Conservation (phyloP, 2,888 invertebrate genomes). For the Lepidocyrtoides sp. region DNA sequence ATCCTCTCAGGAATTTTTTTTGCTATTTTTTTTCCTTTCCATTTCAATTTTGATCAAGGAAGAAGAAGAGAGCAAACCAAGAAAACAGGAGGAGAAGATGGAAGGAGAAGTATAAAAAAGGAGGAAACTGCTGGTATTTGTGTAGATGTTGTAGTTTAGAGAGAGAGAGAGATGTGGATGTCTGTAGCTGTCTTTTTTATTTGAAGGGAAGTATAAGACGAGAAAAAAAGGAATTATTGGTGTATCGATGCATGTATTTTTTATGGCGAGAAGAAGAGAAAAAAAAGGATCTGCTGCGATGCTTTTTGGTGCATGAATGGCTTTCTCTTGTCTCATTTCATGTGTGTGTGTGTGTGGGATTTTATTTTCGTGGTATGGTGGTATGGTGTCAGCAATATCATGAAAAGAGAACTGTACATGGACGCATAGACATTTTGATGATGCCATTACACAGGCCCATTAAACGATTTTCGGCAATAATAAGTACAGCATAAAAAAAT, state of each 20-base stretch:
- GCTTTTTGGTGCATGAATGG: background rate
- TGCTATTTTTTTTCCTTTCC: conserved; percentile 30
- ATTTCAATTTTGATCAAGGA: conserved; percentile 67
- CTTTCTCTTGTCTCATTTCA: too few species aligned
- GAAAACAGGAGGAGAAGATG: conserved; percentile 1
- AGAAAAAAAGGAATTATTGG: conserved; percentile 7
- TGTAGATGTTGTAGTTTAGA: too few species aligned
- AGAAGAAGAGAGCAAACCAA: conserved; percentile 10
- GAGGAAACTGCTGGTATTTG: background rate
- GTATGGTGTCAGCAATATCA: conserved; percentile 26
- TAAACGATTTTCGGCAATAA: conserved; percentile 39
- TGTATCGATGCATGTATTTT: background rate
- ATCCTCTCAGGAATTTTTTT: conserved; percentile 43
- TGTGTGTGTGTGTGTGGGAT: too few species aligned
- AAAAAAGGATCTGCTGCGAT: background rate
- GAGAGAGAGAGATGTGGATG: too few species aligned
- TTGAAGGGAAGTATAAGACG: background rate
- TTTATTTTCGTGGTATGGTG: too few species aligned
- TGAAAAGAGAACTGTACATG: background rate
- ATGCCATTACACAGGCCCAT: conserved; percentile 27
- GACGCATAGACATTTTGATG: conserved; percentile 18
- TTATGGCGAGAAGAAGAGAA: background rate
- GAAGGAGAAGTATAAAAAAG: background rate
- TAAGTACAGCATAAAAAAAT: conserved; percentile 4
- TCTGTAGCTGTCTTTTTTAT: background rate